Percentiles rank a stretch among this genome's conserved stretches.
Conservation (phyloP, 2,888 invertebrate genomes). For the Rotaria sp. region DNA sequence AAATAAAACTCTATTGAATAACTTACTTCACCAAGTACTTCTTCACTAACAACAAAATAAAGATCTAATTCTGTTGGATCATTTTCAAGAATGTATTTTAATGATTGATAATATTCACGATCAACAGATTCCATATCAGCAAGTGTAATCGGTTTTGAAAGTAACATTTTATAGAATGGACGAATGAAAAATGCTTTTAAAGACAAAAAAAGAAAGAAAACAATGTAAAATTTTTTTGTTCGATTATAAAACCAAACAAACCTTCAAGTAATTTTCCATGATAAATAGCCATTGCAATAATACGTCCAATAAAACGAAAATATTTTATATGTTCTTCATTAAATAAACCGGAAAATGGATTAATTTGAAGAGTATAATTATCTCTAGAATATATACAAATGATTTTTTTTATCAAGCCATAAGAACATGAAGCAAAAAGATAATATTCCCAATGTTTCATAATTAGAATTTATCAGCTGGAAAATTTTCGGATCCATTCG, state of each 20-base stretch:
- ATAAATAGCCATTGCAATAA: slow-evolving; percentile 97
- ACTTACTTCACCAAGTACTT: slow-evolving; percentile 70
- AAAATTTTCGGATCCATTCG: no score
- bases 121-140: slow-evolving; percentile 99
- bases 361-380: slow-evolving; percentile 96
- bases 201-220: slow-evolving; percentile 18
- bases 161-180: slow-evolving; percentile 99
- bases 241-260: slow-evolving; percentile 53
- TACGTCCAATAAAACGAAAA: slow-evolving; percentile 93
- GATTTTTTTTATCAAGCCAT: no score
- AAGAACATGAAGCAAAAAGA: no score
- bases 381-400: slow-evolving; percentile 62
- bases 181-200: slow-evolving; percentile 89
- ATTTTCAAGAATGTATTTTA: slow-evolving; percentile 88
- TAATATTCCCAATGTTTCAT: no score
- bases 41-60: slow-evolving; percentile 91
- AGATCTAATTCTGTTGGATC: slow-evolving; percentile 87
- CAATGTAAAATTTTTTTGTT: neutral
- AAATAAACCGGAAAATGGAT: slow-evolving; percentile 90
- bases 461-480: no score
- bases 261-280: slow-evolving; percentile 95
- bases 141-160: slow-evolving; percentile 81
- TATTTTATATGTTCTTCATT: slow-evolving; percentile 95
- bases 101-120: slow-evolving; percentile 92
- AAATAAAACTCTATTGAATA: slow-evolving; percentile 21